Evolutionary conservation across 2,797 vertebrate species (phyloP).

Genomic region (Coilia nasus): DNA sequence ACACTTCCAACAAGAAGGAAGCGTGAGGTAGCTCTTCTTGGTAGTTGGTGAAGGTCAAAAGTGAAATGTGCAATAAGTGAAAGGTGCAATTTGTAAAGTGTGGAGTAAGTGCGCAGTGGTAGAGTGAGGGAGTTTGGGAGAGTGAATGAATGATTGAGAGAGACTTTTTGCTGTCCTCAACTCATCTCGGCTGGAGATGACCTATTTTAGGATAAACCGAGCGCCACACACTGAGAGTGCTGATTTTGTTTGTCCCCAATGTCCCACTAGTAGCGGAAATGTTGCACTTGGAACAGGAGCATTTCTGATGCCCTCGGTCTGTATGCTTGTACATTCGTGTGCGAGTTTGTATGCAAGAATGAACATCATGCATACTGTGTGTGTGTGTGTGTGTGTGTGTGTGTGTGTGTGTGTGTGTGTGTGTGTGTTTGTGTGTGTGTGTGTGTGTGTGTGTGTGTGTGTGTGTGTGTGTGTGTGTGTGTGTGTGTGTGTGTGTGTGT

Average conservation of each 20-base stretch:
- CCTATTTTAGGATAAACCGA: neutral
- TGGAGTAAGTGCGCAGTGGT: neutral
- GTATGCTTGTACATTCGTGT: neutral
- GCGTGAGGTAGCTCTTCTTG: too few species aligned
- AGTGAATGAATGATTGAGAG: neutral
- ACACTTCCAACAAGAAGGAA: too few species aligned
- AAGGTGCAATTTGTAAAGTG: too few species aligned
- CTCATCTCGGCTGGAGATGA: slow-evolving; percentile 4
- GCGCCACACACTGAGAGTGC: neutral
- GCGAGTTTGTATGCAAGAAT: neutral
- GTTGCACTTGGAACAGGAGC: neutral
- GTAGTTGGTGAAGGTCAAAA: too few species aligned
- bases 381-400: neutral
- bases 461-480: neutral
- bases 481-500: too few species aligned
- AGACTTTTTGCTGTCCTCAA: neutral
- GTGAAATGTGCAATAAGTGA: too few species aligned
- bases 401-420: slow-evolving; percentile 20
- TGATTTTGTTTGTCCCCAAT: neutral
- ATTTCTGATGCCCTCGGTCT: neutral
- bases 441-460: neutral
- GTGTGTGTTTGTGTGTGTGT: slow-evolving; percentile 23
- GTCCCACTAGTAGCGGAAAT: neutral
- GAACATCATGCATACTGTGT: neutral
- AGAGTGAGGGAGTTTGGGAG: neutral